Conservation (phyloP, 92 coral and sea anemone species). For the Parazoanthus swiftii region DNA sequence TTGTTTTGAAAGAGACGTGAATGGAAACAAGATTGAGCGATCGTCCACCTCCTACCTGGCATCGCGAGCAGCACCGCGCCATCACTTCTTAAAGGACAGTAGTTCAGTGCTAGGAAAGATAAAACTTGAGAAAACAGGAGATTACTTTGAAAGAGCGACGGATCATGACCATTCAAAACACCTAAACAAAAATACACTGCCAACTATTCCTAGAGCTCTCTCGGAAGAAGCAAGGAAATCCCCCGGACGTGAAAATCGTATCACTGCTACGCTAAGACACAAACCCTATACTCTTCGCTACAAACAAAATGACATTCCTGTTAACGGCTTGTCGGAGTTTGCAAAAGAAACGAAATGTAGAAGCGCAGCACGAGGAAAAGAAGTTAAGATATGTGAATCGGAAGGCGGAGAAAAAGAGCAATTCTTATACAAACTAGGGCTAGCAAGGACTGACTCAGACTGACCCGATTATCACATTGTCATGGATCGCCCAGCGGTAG, state of each 20-base stretch:
- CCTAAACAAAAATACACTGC: background rate
- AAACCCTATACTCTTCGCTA: constrained; percentile 14
- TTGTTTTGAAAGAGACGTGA: constrained; percentile 13
- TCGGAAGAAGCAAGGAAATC: background rate
- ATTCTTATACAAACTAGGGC: constrained; percentile 28
- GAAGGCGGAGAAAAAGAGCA: constrained; percentile 30
- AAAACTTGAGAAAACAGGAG: constrained; percentile 1
- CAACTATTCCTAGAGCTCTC: background rate
- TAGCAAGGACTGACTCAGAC: constrained; percentile 22
- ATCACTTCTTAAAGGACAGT: background rate
- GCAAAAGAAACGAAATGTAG: background rate
- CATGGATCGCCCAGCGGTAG: background rate
- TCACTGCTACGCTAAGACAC: background rate
- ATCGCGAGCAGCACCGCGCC: background rate
- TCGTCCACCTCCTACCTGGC: background rate
- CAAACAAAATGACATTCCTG: background rate
- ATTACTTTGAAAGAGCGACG: background rate
- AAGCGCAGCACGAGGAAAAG: background rate
- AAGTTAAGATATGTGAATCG: background rate
- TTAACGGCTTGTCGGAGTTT: constrained; percentile 5
- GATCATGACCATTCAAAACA: constrained; percentile 7
- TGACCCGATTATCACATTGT: background rate
- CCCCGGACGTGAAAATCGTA: constrained; percentile 6
- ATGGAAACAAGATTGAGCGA: constrained; percentile 30
- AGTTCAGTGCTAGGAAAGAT: background rate